Conservation (phyloP, 1,140 invertebrate species). For the Listronotus bonariensis region DNA sequence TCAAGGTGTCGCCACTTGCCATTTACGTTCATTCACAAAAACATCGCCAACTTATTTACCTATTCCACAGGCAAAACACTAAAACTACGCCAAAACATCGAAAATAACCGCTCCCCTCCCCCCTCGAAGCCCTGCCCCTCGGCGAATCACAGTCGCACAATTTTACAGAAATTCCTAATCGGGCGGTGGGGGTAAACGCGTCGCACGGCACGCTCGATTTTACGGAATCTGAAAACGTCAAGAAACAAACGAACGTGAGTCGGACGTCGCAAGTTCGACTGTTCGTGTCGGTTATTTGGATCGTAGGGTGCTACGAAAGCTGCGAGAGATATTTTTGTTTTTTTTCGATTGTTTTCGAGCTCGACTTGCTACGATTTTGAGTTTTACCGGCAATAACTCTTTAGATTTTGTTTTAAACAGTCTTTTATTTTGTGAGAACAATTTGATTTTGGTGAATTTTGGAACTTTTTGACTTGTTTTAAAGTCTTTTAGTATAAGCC, state of each 20-base stretch:
- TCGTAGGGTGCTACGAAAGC: slow-evolving; percentile 6
- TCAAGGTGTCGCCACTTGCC: slow-evolving; percentile 19
- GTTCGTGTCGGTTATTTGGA: slow-evolving; percentile 27
- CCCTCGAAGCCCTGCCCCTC: slow-evolving; percentile 20
- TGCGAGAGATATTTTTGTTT: slow-evolving; percentile 6
- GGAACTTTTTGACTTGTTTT: too few species aligned
- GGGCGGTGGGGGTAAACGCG: slow-evolving; percentile 1
- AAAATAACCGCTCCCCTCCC: slow-evolving; percentile 23
- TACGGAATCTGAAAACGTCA: slow-evolving; percentile 26
- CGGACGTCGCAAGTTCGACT: slow-evolving; percentile 24
- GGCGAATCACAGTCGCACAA: slow-evolving; percentile 33
- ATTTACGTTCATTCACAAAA: slow-evolving; percentile 5
- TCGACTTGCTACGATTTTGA: not conserved
- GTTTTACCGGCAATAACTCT: too few species aligned
- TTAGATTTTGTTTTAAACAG: too few species aligned
- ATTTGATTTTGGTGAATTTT: too few species aligned
- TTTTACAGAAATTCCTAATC: slow-evolving; percentile 35
- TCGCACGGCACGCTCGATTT: slow-evolving; percentile 13
- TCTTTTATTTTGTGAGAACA: too few species aligned
- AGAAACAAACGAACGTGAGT: slow-evolving; percentile 23
- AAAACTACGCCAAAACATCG: slow-evolving; percentile 22
- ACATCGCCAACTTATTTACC: slow-evolving; percentile 1
- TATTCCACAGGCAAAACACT: slow-evolving; percentile 18
- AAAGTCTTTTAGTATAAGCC: too few species aligned
- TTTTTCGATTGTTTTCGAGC: slow-evolving; percentile 3